phyloP scores from a whole-genome alignment of 2,113 vertebrate genomes.

The Alethe castanea region DNA sequence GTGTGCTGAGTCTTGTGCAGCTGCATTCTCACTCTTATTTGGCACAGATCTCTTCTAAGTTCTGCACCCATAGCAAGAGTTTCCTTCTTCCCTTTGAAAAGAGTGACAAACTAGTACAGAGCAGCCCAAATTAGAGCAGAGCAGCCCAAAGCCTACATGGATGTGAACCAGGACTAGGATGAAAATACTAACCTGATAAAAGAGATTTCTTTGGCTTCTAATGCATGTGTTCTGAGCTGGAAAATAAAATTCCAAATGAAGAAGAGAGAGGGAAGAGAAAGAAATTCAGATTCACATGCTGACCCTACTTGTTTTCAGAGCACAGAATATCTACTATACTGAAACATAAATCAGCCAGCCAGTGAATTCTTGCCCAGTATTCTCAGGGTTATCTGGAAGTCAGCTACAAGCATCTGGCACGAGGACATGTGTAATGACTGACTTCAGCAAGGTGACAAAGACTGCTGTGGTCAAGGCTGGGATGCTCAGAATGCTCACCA shows the following conservation, averaged over 20 bases:
- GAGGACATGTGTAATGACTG: fast-evolving
- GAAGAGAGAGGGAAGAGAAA: background rate
- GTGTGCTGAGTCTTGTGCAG: conserved; percentile 45
- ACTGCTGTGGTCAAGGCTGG: fast-evolving
- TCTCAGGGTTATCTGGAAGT: background rate
- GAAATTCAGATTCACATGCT: background rate
- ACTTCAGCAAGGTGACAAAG: background rate
- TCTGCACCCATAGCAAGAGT: background rate
- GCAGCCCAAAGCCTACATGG: background rate
- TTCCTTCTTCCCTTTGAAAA: conserved; percentile 15
- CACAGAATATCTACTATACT: background rate
- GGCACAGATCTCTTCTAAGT: background rate
- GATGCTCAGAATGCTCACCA: background rate
- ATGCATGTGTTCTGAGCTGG: background rate
- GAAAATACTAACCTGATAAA: background rate
- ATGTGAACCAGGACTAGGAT: background rate
- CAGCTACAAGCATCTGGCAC: fast-evolving
- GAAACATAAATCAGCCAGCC: background rate
- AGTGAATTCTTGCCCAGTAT: background rate
- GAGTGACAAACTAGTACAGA: background rate
- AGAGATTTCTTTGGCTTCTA: background rate
- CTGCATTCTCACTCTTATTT: background rate
- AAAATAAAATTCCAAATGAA: background rate
- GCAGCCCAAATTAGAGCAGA: background rate
- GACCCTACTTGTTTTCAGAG: background rate